These are phyloP conservation scores for Cromileptes altivelis DNA, from an alignment of 2,113 vertebrate genomes.

Conservation along the genomic window DNA sequence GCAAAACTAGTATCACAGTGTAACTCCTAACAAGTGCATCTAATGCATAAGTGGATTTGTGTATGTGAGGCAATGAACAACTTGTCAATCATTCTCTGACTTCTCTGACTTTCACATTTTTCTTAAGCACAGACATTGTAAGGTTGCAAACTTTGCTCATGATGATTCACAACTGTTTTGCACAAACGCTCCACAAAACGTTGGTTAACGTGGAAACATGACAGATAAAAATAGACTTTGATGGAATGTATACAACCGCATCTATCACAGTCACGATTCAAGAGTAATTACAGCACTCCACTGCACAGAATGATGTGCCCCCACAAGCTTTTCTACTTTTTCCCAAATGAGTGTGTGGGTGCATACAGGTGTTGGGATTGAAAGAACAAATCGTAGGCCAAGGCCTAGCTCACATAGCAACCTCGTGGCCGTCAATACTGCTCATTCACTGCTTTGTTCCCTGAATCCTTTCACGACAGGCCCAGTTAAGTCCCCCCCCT, in stretches of 20 bases:
- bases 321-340: constrained; percentile 14
- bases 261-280: constrained; percentile 17
- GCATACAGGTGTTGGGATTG: not conserved
- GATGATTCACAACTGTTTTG: not conserved
- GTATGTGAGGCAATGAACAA: not conserved
- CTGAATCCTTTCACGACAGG: constrained; percentile 10
- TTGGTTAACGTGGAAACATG: constrained; percentile 27
- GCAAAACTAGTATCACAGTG: not conserved
- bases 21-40: not conserved
- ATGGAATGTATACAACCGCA: constrained; percentile 2
- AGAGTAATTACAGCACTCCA: constrained; percentile 26
- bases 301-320: constrained; percentile 21
- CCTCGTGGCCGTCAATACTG: not conserved
- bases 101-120: not conserved
- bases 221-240: constrained; percentile 20
- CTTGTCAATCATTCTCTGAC: not conserved
- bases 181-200: not conserved
- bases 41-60: not conserved
- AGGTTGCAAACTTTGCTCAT: not conserved
- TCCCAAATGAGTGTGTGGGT: constrained; percentile 4
- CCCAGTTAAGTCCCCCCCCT: not conserved
- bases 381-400: constrained; percentile 18
- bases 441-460: constrained; percentile 27
- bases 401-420: constrained; percentile 2
- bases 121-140: not conserved